A percentile compares a stretch with the other conserved stretches of the same genome.
These are phyloP conservation scores for Ovis canadensis DNA, from an alignment of 2,113 vertebrate genomes.

Conservation along the genomic window DNA sequence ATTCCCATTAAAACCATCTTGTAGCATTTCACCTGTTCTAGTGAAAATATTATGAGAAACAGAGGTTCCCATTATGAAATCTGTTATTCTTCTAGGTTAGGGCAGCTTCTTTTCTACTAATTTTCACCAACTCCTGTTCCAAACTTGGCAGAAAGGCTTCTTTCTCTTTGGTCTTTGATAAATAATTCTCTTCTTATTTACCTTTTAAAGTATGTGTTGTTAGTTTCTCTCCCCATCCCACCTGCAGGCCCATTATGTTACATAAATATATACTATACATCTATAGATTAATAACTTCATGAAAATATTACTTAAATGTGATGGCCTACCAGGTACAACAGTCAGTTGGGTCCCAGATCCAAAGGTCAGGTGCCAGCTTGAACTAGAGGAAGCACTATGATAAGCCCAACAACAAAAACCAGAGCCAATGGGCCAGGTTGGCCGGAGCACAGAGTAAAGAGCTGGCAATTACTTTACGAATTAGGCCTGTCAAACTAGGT, in stretches of 20 bases:
- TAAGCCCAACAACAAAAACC: conserved; percentile 48
- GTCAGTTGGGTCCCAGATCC: conserved; percentile 54
- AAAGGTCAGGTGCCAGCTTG: conserved; percentile 38
- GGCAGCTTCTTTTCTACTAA: background rate
- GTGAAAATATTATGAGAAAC: background rate
- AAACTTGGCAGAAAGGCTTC: background rate
- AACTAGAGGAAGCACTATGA: conserved; percentile 45
- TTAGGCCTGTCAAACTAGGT: background rate
- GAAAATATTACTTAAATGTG: background rate
- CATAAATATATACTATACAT: background rate
- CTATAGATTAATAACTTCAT: background rate
- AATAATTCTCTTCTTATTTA: background rate
- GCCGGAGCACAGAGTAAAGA: background rate
- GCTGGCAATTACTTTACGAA: background rate
- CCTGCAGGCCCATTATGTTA: background rate
- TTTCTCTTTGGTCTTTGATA: conserved; percentile 3
- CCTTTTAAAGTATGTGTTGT: background rate
- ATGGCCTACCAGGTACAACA: conserved; percentile 61
- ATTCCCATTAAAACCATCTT: background rate
- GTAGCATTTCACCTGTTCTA: background rate
- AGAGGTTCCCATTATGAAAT: background rate
- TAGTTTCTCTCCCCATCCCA: background rate
- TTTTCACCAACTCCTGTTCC: background rate
- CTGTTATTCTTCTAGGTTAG: background rate
- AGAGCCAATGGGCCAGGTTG: background rate